Evolutionary conservation across 2,113 vertebrate species (phyloP).

Genomic region (Corythoichthys haematopterus): DNA sequence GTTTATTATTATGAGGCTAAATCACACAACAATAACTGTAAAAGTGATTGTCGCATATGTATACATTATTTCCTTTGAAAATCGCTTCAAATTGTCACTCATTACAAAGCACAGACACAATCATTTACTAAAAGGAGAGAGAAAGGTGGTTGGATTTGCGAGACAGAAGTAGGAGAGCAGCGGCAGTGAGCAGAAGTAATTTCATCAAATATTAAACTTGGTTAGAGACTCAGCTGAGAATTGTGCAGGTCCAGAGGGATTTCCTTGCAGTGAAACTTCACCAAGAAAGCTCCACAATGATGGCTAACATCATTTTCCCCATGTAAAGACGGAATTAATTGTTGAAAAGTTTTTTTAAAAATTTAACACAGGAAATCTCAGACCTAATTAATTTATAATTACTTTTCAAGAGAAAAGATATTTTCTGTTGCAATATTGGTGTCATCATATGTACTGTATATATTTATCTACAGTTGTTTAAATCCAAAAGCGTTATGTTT

Average conservation of each 20-base stretch:
- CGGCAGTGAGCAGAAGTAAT: conserved; percentile 72
- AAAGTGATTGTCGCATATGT: neutral
- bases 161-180: conserved; percentile 44
- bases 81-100: conserved; percentile 26
- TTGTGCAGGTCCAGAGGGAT: conserved; percentile 36
- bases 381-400: neutral
- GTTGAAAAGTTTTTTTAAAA: neutral
- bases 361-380: neutral
- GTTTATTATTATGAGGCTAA: neutral
- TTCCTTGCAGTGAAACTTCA: conserved; percentile 17
- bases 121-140: conserved; percentile 12
- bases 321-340: conserved; percentile 6
- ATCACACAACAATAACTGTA: neutral
- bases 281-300: neutral
- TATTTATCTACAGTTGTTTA: neutral
- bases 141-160: neutral
- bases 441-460: neutral
- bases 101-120: conserved; percentile 20
- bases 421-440: neutral
- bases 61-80: conserved; percentile 6
- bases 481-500: neutral
- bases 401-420: neutral
- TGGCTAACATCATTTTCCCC: conserved; percentile 32
- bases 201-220: conserved; percentile 76
- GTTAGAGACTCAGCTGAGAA: conserved; percentile 49